Base-by-base conservation (phyloP, 2,888 invertebrate genomes). In the Alviniconcha strummeri region DNA sequence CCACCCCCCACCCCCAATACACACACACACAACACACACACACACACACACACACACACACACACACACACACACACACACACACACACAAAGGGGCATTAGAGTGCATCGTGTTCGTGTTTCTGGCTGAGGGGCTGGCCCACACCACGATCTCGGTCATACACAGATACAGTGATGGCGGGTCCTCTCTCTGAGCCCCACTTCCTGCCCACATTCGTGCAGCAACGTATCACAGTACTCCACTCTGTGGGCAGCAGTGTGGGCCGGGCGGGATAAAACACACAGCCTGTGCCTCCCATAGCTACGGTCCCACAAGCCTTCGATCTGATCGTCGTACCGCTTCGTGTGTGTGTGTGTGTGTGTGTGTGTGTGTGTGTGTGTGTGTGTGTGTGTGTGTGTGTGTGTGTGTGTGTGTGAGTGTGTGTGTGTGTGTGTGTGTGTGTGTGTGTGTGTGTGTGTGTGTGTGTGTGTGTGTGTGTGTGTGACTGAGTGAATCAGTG, bases 361-460 rank as follows among this genome's bases (percentile, higher is more conserved):
- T 64, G 64, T 15, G 64, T 8, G 64, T 7, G 64, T 64, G 64
- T 4, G 9, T 64, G 9, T 64, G 9, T 64, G 15, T 64, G 9
- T 64, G 9, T 64, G 9, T 13, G 15, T 9, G 64, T 64, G 6
- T 5, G 64, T 64, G 64, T 64, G 64, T 64, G 64, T 9, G 64
- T 9, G 64, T 9, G 64, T 64, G 64, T 64, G 64, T 64, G 64
- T 64, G 64, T 64, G 64, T 36, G 36, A 11, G 72, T 72, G 72
- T 36, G 72, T 72, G 72, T 36, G 36, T 72, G 52, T 36, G 72
- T 72, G 72, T 36, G 52, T 72, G 8, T 36, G 72, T 72, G 72
- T 36, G 72, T 72, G 72, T 36, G 72, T 72, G 72, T 36, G 72
- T 72, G 72, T 36, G 72, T 72, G 72, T 19, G 72, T 72, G 36